Percentiles rank a stretch among this genome's conserved stretches.
phyloP scores from a whole-genome alignment of 2,888 invertebrate species.

The Lordiphosa fenestrarum region DNA sequence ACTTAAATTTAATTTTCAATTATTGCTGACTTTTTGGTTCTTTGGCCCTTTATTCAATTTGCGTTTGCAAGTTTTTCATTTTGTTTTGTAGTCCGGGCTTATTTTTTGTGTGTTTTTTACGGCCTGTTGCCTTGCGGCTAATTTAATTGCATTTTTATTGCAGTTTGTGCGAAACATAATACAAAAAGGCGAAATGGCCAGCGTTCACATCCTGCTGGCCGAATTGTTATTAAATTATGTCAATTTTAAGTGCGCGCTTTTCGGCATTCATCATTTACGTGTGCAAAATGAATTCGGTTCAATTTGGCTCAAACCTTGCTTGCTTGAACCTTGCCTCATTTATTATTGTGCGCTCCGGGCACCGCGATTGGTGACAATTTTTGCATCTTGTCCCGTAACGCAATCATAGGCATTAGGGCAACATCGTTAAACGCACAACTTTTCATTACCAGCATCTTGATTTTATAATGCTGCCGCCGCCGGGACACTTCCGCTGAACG shows the following conservation, averaged over 20 bases:
- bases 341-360: no score
- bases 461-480: constrained; percentile 42
- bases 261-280: constrained; percentile 27
- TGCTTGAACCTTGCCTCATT: not conserved
- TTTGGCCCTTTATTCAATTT: constrained; percentile 55
- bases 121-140: constrained; percentile 58
- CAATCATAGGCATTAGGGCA: constrained; percentile 25
- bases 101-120: constrained; percentile 25
- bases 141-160: constrained; percentile 75
- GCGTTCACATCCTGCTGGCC: constrained; percentile 8
- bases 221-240: constrained; percentile 52
- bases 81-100: constrained; percentile 1
- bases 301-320: constrained; percentile 2
- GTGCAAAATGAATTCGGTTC: no score
- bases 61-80: constrained; percentile 32
- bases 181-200: constrained; percentile 30
- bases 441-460: constrained; percentile 66
- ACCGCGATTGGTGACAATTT: constrained; percentile 5
- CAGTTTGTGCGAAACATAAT: constrained; percentile 44
- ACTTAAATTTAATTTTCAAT: constrained; percentile 69
- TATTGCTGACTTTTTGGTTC: constrained; percentile 46
- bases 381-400: constrained; percentile 41
- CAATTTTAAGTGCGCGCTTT: constrained; percentile 23
- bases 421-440: constrained; percentile 61
- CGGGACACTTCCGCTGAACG: constrained; percentile 40